phyloP scores from a whole-genome alignment of 2,113 vertebrate genomes.

The Xyrauchen texanus region DNA sequence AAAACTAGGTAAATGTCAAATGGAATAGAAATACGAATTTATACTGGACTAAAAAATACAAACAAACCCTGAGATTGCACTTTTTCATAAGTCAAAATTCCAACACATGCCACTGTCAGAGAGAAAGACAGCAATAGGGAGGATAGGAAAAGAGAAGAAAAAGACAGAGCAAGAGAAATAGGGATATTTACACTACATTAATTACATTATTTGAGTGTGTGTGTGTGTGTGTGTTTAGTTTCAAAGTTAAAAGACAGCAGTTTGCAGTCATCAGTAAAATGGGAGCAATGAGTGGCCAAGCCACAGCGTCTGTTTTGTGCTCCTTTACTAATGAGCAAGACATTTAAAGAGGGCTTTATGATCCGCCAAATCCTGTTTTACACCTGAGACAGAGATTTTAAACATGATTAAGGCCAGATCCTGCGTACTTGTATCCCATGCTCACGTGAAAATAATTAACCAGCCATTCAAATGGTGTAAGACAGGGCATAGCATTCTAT shows the following conservation, averaged over 20 bases:
- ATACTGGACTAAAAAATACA: too few species aligned
- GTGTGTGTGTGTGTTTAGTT: slow-evolving; percentile 28
- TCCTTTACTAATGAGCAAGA: slow-evolving; percentile 37
- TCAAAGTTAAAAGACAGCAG: slow-evolving; percentile 56
- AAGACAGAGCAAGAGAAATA: background rate
- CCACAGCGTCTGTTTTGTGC: slow-evolving; percentile 51
- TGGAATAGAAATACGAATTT: too few species aligned
- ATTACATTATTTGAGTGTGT: slow-evolving; percentile 34
- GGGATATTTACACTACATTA: background rate
- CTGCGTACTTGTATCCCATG: background rate
- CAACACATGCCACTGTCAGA: background rate
- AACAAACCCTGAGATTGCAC: too few species aligned
- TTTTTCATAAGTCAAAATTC: too few species aligned
- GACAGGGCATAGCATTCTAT: background rate
- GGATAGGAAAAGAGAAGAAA: background rate
- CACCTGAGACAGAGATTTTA: slow-evolving; percentile 47
- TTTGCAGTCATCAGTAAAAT: slow-evolving; percentile 65
- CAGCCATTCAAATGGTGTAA: background rate
- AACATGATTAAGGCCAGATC: slow-evolving; percentile 47
- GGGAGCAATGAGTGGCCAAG: slow-evolving; percentile 60
- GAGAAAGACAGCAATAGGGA: background rate
- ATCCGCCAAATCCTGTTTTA: slow-evolving; percentile 53
- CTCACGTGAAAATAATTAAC: background rate
- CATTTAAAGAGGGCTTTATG: slow-evolving; percentile 51
- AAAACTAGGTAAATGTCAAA: too few species aligned